phyloP scores from a whole-genome alignment of 92 coral and sea anemone species.

The Bergia puertoricense region DNA sequence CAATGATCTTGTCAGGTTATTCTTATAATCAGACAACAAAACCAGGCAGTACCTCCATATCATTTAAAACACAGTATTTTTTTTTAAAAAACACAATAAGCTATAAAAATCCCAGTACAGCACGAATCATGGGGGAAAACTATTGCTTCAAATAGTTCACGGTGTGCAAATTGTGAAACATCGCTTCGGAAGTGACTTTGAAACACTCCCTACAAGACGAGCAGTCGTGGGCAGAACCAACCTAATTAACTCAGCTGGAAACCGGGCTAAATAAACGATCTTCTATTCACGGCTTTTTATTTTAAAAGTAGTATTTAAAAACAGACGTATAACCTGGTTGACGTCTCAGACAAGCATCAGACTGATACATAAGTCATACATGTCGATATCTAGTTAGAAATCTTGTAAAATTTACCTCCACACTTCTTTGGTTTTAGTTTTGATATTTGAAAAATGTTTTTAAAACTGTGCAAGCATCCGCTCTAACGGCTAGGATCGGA shows the following conservation, averaged over 20 bases:
- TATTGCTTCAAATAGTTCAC: neutral
- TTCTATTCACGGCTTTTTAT: neutral
- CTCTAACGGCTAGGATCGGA: neutral
- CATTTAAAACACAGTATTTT: too few relatives aligned
- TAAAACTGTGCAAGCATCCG: neutral
- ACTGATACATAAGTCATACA: neutral
- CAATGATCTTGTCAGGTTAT: too few relatives aligned
- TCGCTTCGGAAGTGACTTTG: conserved; percentile 18
- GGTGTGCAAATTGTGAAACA: neutral
- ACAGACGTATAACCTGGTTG: neutral
- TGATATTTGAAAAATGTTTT: too few relatives aligned
- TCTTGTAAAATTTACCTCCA: neutral
- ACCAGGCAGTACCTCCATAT: neutral
- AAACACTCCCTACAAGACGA: conserved; percentile 14
- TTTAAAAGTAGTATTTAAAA: too few relatives aligned
- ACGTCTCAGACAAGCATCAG: neutral
- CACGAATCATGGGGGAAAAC: neutral
- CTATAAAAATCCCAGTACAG: too few relatives aligned
- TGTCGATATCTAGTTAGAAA: neutral
- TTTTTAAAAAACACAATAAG: too few relatives aligned
- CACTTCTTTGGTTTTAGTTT: neutral
- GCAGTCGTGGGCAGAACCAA: neutral
- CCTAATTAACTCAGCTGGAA: conserved; percentile 1
- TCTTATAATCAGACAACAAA: too few relatives aligned
- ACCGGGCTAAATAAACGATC: neutral